These are phyloP conservation scores for Camarhynchus parvulus DNA, from an alignment of 2,113 vertebrate genomes.

Conservation along the genomic window DNA sequence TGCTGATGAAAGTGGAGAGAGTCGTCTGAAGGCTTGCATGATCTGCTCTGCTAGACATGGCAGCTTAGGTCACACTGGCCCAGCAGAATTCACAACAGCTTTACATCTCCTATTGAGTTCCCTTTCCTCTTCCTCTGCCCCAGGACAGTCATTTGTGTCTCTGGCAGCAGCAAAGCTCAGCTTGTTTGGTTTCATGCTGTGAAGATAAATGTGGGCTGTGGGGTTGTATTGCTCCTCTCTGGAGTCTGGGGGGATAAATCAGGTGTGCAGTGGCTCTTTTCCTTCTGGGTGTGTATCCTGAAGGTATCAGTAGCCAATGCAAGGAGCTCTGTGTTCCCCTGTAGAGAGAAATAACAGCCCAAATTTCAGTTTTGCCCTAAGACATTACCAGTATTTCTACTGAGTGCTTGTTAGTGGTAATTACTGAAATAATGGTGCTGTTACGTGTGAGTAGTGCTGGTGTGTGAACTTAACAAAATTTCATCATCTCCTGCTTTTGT, in stretches of 20 bases:
- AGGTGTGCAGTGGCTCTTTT: background rate
- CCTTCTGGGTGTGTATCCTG: background rate
- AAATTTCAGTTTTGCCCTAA: background rate
- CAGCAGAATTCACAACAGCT: background rate
- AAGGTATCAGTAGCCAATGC: background rate
- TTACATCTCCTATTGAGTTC: background rate
- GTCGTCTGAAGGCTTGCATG: background rate
- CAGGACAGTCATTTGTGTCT: background rate
- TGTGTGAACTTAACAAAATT: background rate
- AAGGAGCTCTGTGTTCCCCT: background rate
- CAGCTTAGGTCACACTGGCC: background rate
- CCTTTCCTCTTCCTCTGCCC: background rate
- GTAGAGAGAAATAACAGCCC: background rate
- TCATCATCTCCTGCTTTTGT: constrained; percentile 10
- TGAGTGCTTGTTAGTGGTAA: background rate
- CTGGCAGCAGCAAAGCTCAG: background rate
- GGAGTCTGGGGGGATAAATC: background rate
- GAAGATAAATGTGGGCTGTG: background rate
- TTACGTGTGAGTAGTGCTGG: background rate
- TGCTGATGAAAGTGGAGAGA: background rate
- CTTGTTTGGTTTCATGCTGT: background rate
- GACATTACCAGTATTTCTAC: background rate
- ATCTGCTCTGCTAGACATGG: background rate
- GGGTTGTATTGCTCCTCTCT: background rate
- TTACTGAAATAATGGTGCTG: background rate